phyloP scores from a whole-genome alignment of 2,797 vertebrate genomes.

The Coracias cyanogaster region DNA sequence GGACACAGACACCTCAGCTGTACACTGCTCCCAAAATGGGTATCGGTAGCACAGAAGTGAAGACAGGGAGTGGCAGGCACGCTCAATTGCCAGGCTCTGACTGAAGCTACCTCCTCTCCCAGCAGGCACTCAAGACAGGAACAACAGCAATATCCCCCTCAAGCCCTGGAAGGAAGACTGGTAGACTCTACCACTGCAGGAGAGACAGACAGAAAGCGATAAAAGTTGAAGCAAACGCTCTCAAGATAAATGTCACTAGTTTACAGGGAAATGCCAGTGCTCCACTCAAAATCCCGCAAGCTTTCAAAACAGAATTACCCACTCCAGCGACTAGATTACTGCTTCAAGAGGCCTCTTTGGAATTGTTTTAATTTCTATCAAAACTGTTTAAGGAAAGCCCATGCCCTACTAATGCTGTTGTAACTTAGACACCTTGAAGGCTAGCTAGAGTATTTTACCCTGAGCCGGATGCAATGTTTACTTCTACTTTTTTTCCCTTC shows the following conservation, averaged over 20 bases:
- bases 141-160: neutral
- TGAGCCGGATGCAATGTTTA: neutral
- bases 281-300: neutral
- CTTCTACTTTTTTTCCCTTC: neutral
- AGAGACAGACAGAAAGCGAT: neutral
- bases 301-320: slow-evolving; percentile 19
- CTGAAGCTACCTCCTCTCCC: neutral
- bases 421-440: neutral
- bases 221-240: neutral
- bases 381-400: slow-evolving; percentile 32
- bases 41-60: neutral
- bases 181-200: neutral
- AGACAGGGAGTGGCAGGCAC: neutral
- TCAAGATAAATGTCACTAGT: neutral
- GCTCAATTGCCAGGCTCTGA: neutral
- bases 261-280: neutral
- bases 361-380: neutral
- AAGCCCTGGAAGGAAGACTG: neutral
- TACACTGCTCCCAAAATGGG: neutral
- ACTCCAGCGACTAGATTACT: neutral
- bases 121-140: neutral
- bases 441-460: neutral
- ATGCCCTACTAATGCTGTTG: neutral
- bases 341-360: neutral
- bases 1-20: neutral